Evolutionary conservation across 2,113 vertebrate species (phyloP).

Genomic region (Ceyx margarethae): DNA sequence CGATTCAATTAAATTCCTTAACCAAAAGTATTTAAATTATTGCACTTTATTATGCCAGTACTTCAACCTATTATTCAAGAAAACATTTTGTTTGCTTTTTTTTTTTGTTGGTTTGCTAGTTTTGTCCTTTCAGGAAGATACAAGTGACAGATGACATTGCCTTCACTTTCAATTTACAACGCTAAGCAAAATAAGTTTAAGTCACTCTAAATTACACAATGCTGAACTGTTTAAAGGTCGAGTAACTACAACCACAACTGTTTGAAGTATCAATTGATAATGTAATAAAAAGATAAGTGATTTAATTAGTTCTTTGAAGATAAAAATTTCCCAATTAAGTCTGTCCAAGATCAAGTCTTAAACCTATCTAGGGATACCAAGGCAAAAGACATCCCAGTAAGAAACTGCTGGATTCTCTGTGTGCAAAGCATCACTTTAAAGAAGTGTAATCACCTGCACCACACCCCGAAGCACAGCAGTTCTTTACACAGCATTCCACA

Average conservation of each 20-base stretch:
- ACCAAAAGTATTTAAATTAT: neutral
- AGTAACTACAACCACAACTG: neutral
- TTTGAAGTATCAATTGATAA: neutral
- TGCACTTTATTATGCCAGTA: neutral
- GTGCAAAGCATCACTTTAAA: neutral
- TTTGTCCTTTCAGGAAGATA: neutral
- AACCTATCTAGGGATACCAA: neutral
- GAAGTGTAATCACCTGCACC: fast-evolving
- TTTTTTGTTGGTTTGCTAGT: too few species aligned
- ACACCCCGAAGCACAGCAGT: neutral
- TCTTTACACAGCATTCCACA: neutral
- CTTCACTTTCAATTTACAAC: neutral
- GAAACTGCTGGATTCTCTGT: neutral
- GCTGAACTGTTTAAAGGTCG: neutral
- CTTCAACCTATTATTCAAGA: neutral
- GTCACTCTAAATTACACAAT: neutral
- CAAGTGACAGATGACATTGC: neutral
- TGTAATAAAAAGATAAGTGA: neutral
- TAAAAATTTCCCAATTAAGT: neutral
- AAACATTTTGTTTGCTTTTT: neutral
- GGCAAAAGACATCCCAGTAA: neutral
- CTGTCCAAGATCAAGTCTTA: neutral
- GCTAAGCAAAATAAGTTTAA: neutral
- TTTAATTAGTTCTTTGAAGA: neutral
- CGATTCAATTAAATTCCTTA: neutral